phyloP scores from a whole-genome alignment of 2,888 invertebrate species.

The Amorpha juglandis region DNA sequence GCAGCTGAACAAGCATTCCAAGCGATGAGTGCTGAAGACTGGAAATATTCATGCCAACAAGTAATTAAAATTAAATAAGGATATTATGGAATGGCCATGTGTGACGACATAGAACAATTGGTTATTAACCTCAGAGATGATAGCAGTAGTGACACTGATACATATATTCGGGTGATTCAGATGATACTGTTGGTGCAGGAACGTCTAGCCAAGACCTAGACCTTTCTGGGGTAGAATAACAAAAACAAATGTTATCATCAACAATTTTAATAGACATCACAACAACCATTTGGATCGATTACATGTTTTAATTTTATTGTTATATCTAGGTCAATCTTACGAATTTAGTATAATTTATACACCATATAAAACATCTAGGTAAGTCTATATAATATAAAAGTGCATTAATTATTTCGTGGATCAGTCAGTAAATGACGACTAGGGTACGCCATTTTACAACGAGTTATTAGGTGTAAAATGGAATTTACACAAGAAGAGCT shows the following conservation, averaged over 20 bases:
- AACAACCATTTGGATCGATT: slow-evolving; percentile 81
- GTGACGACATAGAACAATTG: no score
- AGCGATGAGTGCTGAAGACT: no score
- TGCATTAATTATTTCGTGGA: slow-evolving; percentile 52
- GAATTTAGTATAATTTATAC: slow-evolving; percentile 23
- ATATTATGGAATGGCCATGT: no score
- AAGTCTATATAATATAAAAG: slow-evolving; percentile 48
- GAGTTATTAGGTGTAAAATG: not conserved
- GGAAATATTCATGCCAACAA: no score
- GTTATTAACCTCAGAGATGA: no score
- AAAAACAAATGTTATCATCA: slow-evolving; percentile 56
- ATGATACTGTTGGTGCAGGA: no score
- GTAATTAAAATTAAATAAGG: no score
- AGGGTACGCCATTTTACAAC: slow-evolving; percentile 29
- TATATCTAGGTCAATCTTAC: slow-evolving; percentile 4
- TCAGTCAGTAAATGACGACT: slow-evolving; percentile 56
- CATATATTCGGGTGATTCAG: no score
- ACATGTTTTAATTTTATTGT: slow-evolving; percentile 48
- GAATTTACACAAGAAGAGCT: not conserved
- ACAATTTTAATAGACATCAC: slow-evolving; percentile 84
- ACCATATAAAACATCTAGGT: slow-evolving; percentile 24
- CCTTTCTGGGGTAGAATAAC: no score
- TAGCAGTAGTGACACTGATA: no score
- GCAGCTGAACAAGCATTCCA: no score
- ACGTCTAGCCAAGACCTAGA: no score